Evolutionary conservation across 1,140 invertebrate genomes (phyloP), one percentile per base, ranked within the genome.

Genomic region (Chelonus insularis): DNA sequence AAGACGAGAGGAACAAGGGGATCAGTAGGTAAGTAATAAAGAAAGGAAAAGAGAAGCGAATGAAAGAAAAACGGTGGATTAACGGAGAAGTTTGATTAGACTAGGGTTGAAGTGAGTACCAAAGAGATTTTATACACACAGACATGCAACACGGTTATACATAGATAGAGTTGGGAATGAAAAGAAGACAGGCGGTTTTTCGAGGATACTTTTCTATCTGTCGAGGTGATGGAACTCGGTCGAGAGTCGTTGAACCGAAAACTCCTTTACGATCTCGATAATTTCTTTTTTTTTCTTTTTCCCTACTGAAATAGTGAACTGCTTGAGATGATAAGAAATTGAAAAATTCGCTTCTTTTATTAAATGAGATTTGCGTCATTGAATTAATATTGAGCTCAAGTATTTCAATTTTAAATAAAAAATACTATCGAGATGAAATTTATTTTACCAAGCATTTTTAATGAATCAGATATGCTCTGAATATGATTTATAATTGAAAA

Each of bases 201-300:
- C 16, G 23, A 43, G 23, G 37, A 36, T 29, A 54, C 58, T 54
- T 45, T 54, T 54, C 23, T 29, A 32, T 51, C 48, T 41, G 12
- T 14, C 14, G 36, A 60, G 58, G 39, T 52, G 58, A 23, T 36
- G 21, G 50, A 64, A 56, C 57, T 56, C 52, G 62, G 51, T 54
- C 50, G 57, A 48, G 57, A 64, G 57, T 64, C 58, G 37, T 60
- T 54, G 58, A 54, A 60, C 48, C 50, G 50, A 29, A 34, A 52
- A 60, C 58, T 60, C 25, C 48, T 45, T 54, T 32, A 52, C 37
- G 48, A 60, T 60, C 58, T 51, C 48, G 58, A 60, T 60, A 64
- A 58, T 59, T 55, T 55, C 12, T 41, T 32, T 55, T 36, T 21
- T 23, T 55, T 32, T 52, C 23, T 60, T 14, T 51, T 51, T 9